phyloP scores from a whole-genome alignment of 2,113 vertebrate species.

The Trachemys scripta region DNA sequence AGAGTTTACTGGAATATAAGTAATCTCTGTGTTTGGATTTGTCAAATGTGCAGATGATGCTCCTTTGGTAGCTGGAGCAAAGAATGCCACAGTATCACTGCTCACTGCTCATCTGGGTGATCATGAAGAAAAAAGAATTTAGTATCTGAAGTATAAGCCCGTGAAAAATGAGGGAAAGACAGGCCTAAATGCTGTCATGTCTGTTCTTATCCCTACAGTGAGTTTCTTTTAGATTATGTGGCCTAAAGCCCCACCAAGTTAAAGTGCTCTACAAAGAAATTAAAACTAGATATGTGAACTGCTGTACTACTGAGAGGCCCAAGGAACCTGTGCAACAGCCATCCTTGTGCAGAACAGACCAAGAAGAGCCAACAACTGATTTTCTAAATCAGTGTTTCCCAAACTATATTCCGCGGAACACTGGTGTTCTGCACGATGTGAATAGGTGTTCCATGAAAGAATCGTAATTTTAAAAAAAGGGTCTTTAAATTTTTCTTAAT shows the following conservation, averaged over 20 bases:
- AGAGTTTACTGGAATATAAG: conserved; percentile 40
- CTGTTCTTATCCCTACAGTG: background rate
- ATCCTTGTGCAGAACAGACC: background rate
- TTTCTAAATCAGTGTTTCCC: background rate
- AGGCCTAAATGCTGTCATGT: background rate
- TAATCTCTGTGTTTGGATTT: conserved; percentile 35
- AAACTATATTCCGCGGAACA: too few species aligned
- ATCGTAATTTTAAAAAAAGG: too few species aligned
- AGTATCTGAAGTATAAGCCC: conserved; percentile 23
- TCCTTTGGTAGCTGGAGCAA: conserved; percentile 40
- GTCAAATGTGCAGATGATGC: conserved; percentile 55
- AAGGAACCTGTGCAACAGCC: background rate
- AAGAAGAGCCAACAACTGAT: background rate
- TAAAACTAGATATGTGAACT: background rate
- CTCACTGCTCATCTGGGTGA: conserved; percentile 35
- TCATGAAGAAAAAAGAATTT: background rate
- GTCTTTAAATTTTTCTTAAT: too few species aligned
- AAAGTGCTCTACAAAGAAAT: background rate
- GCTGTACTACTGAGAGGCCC: background rate
- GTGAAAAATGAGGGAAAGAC: background rate
- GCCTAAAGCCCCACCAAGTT: background rate
- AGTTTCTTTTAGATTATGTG: background rate
- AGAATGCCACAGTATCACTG: conserved; percentile 7
- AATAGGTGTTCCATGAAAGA: too few species aligned
- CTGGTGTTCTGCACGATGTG: too few species aligned